Base-by-base conservation (phyloP, 2,113 vertebrate genomes). In the Silurus asotus region DNA sequence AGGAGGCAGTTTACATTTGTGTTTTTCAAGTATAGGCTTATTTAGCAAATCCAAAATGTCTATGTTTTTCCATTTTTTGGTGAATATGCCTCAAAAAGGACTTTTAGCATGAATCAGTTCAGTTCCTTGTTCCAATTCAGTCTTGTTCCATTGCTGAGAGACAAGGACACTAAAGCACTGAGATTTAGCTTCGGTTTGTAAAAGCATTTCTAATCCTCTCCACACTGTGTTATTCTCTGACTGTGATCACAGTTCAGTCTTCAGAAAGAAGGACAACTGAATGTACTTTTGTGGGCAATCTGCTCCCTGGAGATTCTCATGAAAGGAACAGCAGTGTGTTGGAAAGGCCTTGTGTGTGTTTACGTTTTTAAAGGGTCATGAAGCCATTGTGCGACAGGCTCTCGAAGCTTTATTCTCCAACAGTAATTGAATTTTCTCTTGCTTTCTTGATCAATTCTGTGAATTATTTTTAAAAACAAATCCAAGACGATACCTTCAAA, bases 301-400 rank as follows among this genome's bases (percentile, higher is more conserved):
- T 20, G 11, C 45, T 81, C 78, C 84, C 84, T 19, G 76, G 84
- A 70, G 84, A 86, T 37, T 14, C 65, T 84, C 83, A 70, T 79
- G 74, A 83, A 75, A 53, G 28, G 75, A 87, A 58, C 45, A 82
- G 64, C n/a, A 51, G 55, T n/a, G 56, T 56, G 53, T 85, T 76
- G 48, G 45, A 88, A 83, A 61, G 59, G 48, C 37, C 53, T 67
- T 25, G 13, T 69, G 13, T 69, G 25, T 81, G 78, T 80, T 84
- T 78, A 62, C 45, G n/a, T 64, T 84, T 59, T 85, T 74, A 80
- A 45, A 80, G 72, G 79, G 58, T 77, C 61, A 56, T 67, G 59
- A 64, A 28, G 55, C 25, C 53, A 51, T 59, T 61, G 8, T 56
- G 61, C 13, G 83, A 81, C 56, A 82, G 72, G 85, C 61, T 75